Conservation (phyloP, 2,888 invertebrate genomes). For the Odontocolon sp. region DNA sequence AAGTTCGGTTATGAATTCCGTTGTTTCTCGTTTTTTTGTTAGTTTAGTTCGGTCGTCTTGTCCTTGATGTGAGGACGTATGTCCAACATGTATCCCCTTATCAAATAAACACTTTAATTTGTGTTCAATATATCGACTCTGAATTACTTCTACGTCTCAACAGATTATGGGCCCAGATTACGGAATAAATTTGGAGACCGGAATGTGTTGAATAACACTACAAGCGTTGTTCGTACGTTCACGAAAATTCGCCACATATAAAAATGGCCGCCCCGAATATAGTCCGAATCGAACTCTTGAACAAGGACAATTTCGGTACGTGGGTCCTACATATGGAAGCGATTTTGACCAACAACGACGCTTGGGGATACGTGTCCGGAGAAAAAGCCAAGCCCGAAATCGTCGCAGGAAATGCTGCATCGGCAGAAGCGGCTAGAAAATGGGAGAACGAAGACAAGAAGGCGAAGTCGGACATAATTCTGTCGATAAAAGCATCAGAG, state of each 20-base stretch:
- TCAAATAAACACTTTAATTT: no score
- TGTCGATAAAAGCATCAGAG: conserved; percentile 30
- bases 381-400: conserved; percentile 7
- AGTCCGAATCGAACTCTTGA: conserved; percentile 30
- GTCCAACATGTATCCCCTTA: no score
- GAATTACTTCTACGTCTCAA: no score
- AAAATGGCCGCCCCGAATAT: not conserved
- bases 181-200: not conserved
- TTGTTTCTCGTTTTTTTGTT: no score
- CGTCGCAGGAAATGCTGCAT: not conserved
- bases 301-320: conserved; percentile 44
- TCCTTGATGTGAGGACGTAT: no score
- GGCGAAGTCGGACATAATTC: conserved; percentile 25
- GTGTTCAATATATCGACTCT: no score
- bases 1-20: no score
- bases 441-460: conserved; percentile 29
- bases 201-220: not conserved
- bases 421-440: not conserved
- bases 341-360: conserved; percentile 23
- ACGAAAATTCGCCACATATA: not conserved
- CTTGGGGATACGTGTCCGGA: conserved; percentile 25
- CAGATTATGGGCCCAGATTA: conserved; percentile 28
- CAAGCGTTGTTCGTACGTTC: not conserved
- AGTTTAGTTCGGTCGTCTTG: no score
- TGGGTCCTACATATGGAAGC: conserved; percentile 43